Evolutionary conservation across 2,888 invertebrate species (phyloP), one percentile per base, ranked within the genome.

Genomic region (Baronia brevicornis): DNA sequence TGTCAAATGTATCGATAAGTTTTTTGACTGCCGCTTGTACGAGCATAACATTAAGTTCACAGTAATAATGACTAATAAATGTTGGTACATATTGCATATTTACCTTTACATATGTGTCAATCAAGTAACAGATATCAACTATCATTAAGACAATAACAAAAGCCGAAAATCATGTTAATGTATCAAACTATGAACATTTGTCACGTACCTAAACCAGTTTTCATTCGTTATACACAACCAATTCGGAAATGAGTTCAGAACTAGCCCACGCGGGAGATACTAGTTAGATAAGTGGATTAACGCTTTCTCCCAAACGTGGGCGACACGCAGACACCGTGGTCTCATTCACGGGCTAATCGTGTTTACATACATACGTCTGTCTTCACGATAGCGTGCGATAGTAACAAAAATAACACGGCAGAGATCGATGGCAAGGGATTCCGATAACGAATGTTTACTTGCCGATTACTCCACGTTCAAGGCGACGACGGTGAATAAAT

Each of bases 361-460:
- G 65, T 70, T 64, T 65, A 72, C 65, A 51, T 44, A 41, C 29
- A n/a, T n/a, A n/a, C n/a, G n/a, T n/a, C n/a, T n/a, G 19, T 34
- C 29, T 30, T 30, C 23, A 29, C 36, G 36, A 37, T 40, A 34
- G 26, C 38, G 33, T 15, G 33, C 36, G 39, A 34, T 51, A 52
- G 53, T 58, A 59, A 61, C 63, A 58, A 63, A 59, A 64, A 62
- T 63, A 60, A 58, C 48, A 48, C 36, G 36, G 27, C 50, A 41
- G 57, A 39, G 66, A 72, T 73, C 69, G 68, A 70, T 71, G 72
- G 55, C 44, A 61, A 57, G 53, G 50, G 54, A 56, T 53, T 43
- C 44, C 43, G 77, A 77, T 78, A 78, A 71, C 63, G 60, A 65
- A 53, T 80, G 75, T 79, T 78, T 79, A 80, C 79, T 72, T 71